Evolutionary conservation across 2,113 vertebrate species (phyloP).

Genomic region (Lethenteron reissneri): DNA sequence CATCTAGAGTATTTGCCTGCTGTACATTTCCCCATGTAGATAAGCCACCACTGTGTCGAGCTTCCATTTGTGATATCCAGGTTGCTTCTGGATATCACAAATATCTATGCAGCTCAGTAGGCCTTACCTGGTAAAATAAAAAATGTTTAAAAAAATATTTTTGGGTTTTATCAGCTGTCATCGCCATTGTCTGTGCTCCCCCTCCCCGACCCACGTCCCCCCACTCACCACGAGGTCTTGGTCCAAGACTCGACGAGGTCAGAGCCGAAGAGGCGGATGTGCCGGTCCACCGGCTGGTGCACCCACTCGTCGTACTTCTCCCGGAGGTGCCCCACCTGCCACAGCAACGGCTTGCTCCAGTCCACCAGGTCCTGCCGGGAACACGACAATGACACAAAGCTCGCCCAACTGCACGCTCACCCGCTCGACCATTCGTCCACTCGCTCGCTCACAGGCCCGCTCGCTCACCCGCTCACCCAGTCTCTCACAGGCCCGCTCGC

Average conservation of each 20-base stretch:
- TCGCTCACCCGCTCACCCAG: no score
- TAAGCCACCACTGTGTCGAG: no score
- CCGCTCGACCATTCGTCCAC: background rate
- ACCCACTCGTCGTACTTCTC: conserved; percentile 3
- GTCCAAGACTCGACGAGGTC: conserved; percentile 3
- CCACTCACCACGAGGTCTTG: background rate
- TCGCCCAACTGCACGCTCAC: background rate
- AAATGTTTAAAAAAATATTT: no score
- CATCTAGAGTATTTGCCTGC: no score
- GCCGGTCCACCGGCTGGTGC: conserved; percentile 4
- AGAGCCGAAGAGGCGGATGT: conserved; percentile 1
- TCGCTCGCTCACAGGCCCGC: no score
- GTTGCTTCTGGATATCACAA: no score
- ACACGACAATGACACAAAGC: background rate
- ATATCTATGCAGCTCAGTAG: no score
- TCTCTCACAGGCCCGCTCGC: no score
- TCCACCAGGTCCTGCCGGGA: conserved; percentile 2
- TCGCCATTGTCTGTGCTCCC: background rate
- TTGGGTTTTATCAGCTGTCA: no score
- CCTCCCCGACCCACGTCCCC: background rate
- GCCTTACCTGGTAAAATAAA: no score
- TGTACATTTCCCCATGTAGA: no score
- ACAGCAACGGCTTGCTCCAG: conserved; percentile 1
- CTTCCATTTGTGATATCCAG: no score
- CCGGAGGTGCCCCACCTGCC: conserved; percentile 3